These are phyloP conservation scores for Caenorhabditis latens DNA, from an alignment of 1,140 invertebrate genomes.

Conservation along the genomic window DNA sequence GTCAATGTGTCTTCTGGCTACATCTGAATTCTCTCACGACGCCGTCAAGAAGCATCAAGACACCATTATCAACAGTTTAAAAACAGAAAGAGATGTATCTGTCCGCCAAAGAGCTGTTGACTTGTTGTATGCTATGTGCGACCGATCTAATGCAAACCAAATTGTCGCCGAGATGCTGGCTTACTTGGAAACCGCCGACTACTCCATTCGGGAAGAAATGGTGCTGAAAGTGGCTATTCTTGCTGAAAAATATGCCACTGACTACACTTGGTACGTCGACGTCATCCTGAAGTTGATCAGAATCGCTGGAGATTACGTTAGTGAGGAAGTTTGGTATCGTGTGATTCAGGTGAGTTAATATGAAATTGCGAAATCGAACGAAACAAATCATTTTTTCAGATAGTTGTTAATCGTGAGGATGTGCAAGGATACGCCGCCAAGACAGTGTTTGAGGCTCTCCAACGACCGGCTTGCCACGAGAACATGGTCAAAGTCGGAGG, in stretches of 20 bases:
- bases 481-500: constrained; percentile 99
- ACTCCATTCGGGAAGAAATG: constrained; percentile 99
- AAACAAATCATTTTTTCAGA: constrained; percentile 79
- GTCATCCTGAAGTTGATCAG: constrained; percentile 98
- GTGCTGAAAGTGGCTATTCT: constrained; percentile 98
- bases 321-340: constrained; percentile 94
- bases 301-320: constrained; percentile 99
- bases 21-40: constrained; percentile 99
- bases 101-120: constrained; percentile 92
- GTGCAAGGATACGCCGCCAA: constrained; percentile 98
- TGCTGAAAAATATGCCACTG: constrained; percentile 98
- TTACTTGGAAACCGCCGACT: constrained; percentile 98
- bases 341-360: constrained; percentile 86
- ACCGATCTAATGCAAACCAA: constrained; percentile 98
- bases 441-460: constrained; percentile 91
- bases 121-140: constrained; percentile 99
- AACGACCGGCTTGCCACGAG: constrained; percentile 93
- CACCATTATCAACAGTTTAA: constrained; percentile 98
- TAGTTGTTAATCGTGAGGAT: constrained; percentile 98
- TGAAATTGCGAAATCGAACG: neutral
- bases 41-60: constrained; percentile 99
- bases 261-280: constrained; percentile 99
- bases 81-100: constrained; percentile 83
- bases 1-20: constrained; percentile 98
- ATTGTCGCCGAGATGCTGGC: constrained; percentile 99